These are phyloP conservation scores for Oligia fasciuncula DNA, from an alignment of 2,888 invertebrate species.

Conservation along the genomic window DNA sequence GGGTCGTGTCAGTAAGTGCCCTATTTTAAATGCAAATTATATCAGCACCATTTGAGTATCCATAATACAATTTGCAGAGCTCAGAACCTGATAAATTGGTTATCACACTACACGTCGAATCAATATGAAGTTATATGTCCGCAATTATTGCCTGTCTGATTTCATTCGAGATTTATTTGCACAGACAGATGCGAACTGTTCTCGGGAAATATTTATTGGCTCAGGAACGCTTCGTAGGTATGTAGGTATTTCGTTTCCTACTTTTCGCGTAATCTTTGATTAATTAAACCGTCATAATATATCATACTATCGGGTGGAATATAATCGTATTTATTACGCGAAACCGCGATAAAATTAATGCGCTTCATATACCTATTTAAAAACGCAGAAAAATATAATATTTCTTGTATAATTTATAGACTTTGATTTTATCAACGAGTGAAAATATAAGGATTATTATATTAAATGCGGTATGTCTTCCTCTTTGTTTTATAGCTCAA, in stretches of 20 bases:
- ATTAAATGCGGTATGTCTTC: conserved; percentile 2
- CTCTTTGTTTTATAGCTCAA: neutral
- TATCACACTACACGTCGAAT: conserved; percentile 22
- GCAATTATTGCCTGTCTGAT: conserved; percentile 28
- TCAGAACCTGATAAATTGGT: conserved; percentile 30
- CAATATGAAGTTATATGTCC: conserved; percentile 30
- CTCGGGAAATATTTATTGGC: conserved; percentile 14
- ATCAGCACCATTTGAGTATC: conserved; percentile 19
- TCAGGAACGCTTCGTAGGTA: neutral
- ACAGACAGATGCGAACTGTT: conserved; percentile 21
- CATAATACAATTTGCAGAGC: conserved; percentile 24
- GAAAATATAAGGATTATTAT: neutral
- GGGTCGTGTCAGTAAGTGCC: conserved; percentile 4
- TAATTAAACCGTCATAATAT: conserved; percentile 7
- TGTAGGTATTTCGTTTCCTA: conserved; percentile 5
- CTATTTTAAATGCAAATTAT: conserved; percentile 46
- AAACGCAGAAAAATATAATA: neutral
- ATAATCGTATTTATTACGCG: conserved; percentile 28
- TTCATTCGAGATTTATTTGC: conserved; percentile 46
- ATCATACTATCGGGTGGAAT: conserved; percentile 17
- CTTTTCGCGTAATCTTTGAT: conserved; percentile 13
- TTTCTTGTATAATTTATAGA: conserved; percentile 11
- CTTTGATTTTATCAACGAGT: conserved; percentile 21
- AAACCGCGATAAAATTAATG: conserved; percentile 38
- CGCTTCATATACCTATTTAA: conserved; percentile 6